Percentiles rank a stretch among this genome's conserved stretches.
Evolutionary conservation across 2,888 invertebrate species (phyloP).

Genomic region (Chrysolina americana): DNA sequence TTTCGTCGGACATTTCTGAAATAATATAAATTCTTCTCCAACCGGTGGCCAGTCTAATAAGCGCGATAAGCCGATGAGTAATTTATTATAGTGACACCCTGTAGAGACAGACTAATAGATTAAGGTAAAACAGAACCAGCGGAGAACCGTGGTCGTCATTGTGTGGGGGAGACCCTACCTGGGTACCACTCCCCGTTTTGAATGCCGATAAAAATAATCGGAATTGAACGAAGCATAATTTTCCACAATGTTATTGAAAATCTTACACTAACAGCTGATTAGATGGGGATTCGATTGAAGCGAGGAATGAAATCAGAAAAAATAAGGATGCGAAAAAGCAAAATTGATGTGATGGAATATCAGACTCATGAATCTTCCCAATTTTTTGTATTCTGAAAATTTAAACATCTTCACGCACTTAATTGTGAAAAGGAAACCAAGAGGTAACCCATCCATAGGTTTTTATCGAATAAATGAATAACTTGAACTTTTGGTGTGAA

Average conservation of each 20-base stretch:
- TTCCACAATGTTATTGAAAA: not conserved
- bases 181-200: slow-evolving; percentile 33
- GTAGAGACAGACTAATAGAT: slow-evolving; percentile 44
- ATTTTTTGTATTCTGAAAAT: too few species aligned
- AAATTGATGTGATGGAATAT: too few species aligned
- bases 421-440: too few species aligned
- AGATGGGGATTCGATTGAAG: not conserved
- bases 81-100: slow-evolving; percentile 45
- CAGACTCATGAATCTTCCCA: too few species aligned
- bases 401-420: too few species aligned
- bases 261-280: not conserved
- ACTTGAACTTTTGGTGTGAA: too few species aligned
- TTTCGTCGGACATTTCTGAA: slow-evolving; percentile 15
- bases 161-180: slow-evolving; percentile 43
- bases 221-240: slow-evolving; percentile 14
- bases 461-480: too few species aligned
- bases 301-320: too few species aligned
- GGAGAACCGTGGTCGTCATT: slow-evolving; percentile 30
- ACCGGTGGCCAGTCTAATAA: slow-evolving; percentile 32
- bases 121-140: slow-evolving; percentile 37
- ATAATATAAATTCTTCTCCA: slow-evolving; percentile 25
- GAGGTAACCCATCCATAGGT: too few species aligned
- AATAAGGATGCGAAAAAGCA: too few species aligned
- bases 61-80: slow-evolving; percentile 33
- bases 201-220: slow-evolving; percentile 35